phyloP scores from a whole-genome alignment of 2,888 invertebrate genomes.

The Bugulina stolonifera region DNA sequence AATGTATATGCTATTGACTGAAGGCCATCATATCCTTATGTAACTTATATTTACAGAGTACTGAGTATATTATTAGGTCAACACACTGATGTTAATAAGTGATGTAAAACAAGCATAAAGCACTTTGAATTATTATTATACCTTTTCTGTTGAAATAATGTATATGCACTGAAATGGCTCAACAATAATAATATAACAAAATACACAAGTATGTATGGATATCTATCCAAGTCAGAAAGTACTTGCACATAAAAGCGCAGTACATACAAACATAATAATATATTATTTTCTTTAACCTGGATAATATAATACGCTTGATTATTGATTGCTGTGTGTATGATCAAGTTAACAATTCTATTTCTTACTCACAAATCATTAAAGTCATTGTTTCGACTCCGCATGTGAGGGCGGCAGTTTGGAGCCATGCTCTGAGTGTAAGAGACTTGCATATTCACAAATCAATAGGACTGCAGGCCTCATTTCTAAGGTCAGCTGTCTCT shows the following conservation, averaged over 20 bases:
- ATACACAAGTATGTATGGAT: too few species aligned
- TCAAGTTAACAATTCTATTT: constrained; percentile 2
- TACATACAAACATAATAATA: background rate
- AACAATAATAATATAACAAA: too few species aligned
- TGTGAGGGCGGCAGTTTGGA: constrained; percentile 23
- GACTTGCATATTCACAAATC: constrained; percentile 23
- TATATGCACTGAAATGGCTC: too few species aligned
- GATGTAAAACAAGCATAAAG: too few species aligned
- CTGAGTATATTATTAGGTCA: too few species aligned
- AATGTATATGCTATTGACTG: too few species aligned
- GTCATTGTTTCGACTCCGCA: background rate
- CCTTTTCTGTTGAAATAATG: too few species aligned
- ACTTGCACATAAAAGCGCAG: background rate
- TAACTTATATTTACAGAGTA: too few species aligned
- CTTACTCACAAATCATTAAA: constrained; percentile 3
- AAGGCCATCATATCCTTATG: too few species aligned
- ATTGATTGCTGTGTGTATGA: constrained; percentile 5
- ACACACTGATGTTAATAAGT: too few species aligned
- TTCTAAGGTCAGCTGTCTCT: constrained; percentile 13
- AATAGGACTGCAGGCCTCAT: constrained; percentile 18
- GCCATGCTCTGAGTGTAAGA: background rate
- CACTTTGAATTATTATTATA: too few species aligned
- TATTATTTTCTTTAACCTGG: constrained; percentile 18
- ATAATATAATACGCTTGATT: background rate
- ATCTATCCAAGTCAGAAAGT: too few species aligned